Evolutionary conservation across 1,140 invertebrate genomes (phyloP).

Genomic region (Calephelis nemesis): DNA sequence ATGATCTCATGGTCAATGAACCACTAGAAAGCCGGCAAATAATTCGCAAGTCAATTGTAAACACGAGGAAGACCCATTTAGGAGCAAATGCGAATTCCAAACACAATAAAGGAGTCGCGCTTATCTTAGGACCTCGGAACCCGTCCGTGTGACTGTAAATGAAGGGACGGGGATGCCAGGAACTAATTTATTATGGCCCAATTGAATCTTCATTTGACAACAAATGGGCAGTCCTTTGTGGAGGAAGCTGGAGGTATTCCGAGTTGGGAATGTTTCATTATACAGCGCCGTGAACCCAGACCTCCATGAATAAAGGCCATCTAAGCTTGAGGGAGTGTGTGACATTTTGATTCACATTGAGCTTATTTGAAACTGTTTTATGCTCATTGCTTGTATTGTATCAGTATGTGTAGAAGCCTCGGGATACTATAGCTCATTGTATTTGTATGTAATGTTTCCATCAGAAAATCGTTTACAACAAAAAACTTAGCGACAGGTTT

Average conservation of each 20-base stretch:
- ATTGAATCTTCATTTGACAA: constrained; percentile 76
- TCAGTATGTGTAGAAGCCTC: too few relatives aligned
- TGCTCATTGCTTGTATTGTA: background rate
- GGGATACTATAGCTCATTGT: too few relatives aligned
- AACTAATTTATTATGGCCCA: constrained; percentile 71
- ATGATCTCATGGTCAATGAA: too few relatives aligned
- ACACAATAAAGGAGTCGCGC: constrained; percentile 25
- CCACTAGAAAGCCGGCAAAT: background rate
- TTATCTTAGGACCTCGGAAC: constrained; percentile 28
- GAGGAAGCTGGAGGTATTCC: constrained; percentile 42
- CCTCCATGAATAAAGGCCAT: constrained; percentile 39
- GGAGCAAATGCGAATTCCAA: constrained; percentile 20
- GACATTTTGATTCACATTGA: constrained; percentile 33
- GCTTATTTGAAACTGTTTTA: constrained; percentile 3
- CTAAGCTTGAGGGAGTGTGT: constrained; percentile 37
- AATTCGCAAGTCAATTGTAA: constrained; percentile 7
- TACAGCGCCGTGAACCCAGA: constrained; percentile 40
- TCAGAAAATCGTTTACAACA: too few relatives aligned
- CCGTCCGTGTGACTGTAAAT: constrained; percentile 40
- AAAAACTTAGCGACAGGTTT: too few relatives aligned
- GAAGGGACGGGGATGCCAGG: constrained; percentile 44
- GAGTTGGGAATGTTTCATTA: constrained; percentile 57
- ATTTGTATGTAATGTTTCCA: too few relatives aligned
- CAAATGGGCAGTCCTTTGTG: constrained; percentile 64
- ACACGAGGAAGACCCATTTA: background rate